These are phyloP conservation scores for Dolichotis patagonum DNA, from an alignment of 2,113 vertebrate species.

Conservation along the genomic window DNA sequence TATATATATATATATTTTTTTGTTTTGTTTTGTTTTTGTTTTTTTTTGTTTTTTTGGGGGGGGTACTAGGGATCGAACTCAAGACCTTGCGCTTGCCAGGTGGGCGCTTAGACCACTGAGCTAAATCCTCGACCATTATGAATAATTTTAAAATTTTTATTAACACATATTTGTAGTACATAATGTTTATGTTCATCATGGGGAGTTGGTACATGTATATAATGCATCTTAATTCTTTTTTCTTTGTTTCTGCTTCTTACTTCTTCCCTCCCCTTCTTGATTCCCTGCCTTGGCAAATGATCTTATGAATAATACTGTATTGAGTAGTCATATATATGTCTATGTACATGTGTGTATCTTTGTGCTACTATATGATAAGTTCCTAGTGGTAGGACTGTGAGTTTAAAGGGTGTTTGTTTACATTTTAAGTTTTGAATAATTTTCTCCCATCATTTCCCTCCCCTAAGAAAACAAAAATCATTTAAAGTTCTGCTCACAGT, in stretches of 20 bases:
- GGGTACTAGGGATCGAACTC: no score
- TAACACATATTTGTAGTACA: not conserved
- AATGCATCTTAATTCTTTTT: not conserved
- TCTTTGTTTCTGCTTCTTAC: not conserved
- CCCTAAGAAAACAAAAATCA: not conserved
- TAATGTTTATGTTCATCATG: not conserved
- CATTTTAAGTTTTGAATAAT: conserved; percentile 39
- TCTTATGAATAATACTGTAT: not conserved
- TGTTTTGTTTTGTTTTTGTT: no score
- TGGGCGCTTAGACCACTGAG: no score
- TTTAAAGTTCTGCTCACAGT: not conserved
- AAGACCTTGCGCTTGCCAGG: no score
- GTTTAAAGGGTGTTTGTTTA: not conserved
- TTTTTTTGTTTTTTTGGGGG: no score
- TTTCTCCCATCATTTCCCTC: not conserved
- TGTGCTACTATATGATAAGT: conserved; percentile 18
- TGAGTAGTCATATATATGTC: not conserved
- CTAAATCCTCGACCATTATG: not conserved
- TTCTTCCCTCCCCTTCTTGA: not conserved
- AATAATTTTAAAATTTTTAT: not conserved
- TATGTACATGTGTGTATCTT: not conserved
- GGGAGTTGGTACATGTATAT: not conserved
- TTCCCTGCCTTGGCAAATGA: not conserved
- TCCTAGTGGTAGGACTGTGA: conserved; percentile 19
- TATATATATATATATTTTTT: no score